Conservation (phyloP, 2,888 invertebrate genomes). For the Leptinotarsa tumamoca region DNA sequence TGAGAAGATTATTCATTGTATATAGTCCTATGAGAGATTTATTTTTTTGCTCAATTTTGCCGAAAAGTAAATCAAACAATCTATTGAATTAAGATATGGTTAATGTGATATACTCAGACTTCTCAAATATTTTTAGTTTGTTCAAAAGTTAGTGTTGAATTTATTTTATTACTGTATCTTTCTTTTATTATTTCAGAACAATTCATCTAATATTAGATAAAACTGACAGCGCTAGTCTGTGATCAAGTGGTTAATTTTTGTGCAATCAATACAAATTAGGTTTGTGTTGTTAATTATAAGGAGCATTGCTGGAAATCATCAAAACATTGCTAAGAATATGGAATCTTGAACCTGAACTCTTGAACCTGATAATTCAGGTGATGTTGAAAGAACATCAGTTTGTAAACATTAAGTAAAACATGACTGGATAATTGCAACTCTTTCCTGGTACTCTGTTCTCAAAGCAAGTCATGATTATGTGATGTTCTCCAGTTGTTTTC, state of each 20-base stretch:
- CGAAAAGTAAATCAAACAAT: slow-evolving; percentile 36
- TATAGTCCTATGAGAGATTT: slow-evolving; percentile 26
- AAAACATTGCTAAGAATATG: background rate
- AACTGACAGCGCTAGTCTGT: slow-evolving; percentile 33
- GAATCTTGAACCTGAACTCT: no score
- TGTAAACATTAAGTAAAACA: no score
- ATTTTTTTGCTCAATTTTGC: slow-evolving; percentile 33
- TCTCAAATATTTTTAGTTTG: slow-evolving; percentile 17
- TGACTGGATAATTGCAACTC: no score
- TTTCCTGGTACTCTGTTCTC: no score
- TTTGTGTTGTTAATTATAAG: background rate
- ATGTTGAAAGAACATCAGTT: background rate
- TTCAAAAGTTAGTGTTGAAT: background rate
- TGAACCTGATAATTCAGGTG: background rate
- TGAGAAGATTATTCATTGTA: slow-evolving; percentile 26
- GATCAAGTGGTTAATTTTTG: slow-evolving; percentile 32
- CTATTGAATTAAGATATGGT: slow-evolving; percentile 40
- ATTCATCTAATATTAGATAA: slow-evolving; percentile 15
- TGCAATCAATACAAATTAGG: slow-evolving; percentile 31
- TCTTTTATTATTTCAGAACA: background rate
- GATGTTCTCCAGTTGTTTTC: slow-evolving; percentile 8
- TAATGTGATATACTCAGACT: slow-evolving; percentile 45
- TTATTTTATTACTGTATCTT: background rate
- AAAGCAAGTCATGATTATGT: no score
- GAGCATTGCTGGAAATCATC: slow-evolving; percentile 5